phyloP scores from a whole-genome alignment of 2,888 invertebrate genomes.

The Adineta ricciae region DNA sequence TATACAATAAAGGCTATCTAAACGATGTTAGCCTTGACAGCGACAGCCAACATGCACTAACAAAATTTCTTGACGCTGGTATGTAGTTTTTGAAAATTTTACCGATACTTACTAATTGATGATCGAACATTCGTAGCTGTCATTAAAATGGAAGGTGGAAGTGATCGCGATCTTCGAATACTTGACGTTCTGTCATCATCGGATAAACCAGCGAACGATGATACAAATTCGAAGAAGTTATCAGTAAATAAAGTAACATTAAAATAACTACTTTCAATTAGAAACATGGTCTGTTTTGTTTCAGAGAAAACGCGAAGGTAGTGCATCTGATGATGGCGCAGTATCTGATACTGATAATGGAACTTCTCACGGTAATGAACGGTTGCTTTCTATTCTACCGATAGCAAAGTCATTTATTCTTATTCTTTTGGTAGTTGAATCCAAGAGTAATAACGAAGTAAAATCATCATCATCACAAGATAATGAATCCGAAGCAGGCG shows the following conservation, averaged over 20 bases:
- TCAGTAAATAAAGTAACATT: background rate
- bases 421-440: too few species aligned
- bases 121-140: slow-evolving; percentile 59
- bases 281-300: background rate
- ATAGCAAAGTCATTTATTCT: background rate
- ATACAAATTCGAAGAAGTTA: background rate
- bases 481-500: slow-evolving; percentile 37
- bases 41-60: slow-evolving; percentile 64
- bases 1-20: slow-evolving; percentile 62
- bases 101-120: background rate
- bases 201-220: slow-evolving; percentile 31
- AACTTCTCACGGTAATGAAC: background rate
- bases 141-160: slow-evolving; percentile 78
- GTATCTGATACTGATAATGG: slow-evolving; percentile 37
- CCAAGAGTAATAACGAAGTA: slow-evolving; percentile 35
- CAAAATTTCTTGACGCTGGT: slow-evolving; percentile 76
- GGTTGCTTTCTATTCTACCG: too few species aligned
- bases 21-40: slow-evolving; percentile 72
- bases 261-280: background rate
- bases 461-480: slow-evolving; percentile 28
- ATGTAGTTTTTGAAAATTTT: background rate
- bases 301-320: slow-evolving; percentile 35
- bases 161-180: slow-evolving; percentile 67
- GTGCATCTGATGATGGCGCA: slow-evolving; percentile 24
- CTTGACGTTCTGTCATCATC: slow-evolving; percentile 57